These are phyloP conservation scores for Archips xylosteana DNA, from an alignment of 2,888 invertebrate species.

Conservation along the genomic window DNA sequence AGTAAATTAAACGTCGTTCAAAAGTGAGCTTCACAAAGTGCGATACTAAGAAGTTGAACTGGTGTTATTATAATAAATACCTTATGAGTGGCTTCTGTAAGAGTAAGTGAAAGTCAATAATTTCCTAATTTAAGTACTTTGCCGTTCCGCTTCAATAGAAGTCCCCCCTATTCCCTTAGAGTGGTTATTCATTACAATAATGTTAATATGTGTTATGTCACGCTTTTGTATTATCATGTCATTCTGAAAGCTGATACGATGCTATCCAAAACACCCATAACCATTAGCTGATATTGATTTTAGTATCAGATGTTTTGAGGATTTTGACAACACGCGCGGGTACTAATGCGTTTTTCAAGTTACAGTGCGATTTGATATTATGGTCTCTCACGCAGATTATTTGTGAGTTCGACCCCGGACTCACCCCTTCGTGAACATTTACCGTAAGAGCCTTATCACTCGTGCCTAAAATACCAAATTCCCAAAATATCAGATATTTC, in stretches of 20 bases:
- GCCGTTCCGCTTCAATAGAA: too few relatives aligned
- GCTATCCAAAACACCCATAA: constrained; percentile 18
- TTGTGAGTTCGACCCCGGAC: too few relatives aligned
- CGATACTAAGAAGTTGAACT: neutral
- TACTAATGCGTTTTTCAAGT: too few relatives aligned
- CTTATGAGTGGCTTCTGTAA: neutral
- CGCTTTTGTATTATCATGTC: constrained; percentile 16
- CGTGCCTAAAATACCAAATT: too few relatives aligned
- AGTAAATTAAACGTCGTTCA: neutral
- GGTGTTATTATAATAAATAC: neutral
- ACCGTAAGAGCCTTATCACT: too few relatives aligned
- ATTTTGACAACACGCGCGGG: neutral
- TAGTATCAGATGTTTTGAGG: neutral
- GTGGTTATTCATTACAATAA: neutral
- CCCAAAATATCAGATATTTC: too few relatives aligned
- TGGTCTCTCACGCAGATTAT: too few relatives aligned
- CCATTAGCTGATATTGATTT: constrained; percentile 37
- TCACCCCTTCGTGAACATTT: too few relatives aligned
- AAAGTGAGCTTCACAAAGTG: neutral
- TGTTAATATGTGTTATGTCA: constrained; percentile 2
- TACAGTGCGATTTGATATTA: too few relatives aligned
- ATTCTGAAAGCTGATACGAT: constrained; percentile 34
- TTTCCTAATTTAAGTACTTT: neutral
- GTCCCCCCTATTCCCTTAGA: neutral
- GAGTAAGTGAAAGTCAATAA: neutral